phyloP scores from a whole-genome alignment of 2,113 vertebrate species.

The Xiphophorus maculatus region DNA sequence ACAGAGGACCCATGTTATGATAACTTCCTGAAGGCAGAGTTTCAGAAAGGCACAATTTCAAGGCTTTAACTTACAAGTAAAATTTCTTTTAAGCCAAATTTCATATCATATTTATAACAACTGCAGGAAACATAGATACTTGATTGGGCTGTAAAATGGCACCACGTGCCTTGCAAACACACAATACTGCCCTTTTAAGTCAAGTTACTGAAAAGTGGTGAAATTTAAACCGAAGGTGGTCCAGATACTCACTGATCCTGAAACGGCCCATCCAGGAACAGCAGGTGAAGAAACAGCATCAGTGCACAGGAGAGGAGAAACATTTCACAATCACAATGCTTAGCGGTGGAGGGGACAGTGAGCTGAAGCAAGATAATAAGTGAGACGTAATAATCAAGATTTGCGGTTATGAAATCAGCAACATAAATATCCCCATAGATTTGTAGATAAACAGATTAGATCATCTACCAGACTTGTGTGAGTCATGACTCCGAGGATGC shows the following conservation, averaged over 20 bases:
- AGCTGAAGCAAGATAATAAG: not conserved
- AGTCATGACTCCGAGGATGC: not conserved
- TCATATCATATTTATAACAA: no score
- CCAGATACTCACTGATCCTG: slow-evolving; percentile 8
- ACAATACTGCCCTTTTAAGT: no score
- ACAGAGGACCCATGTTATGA: not conserved
- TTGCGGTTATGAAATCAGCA: not conserved
- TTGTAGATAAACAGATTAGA: slow-evolving; percentile 21
- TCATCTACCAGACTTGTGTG: not conserved
- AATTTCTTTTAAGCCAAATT: no score
- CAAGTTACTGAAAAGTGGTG: slow-evolving; percentile 1
- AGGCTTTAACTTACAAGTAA: no score
- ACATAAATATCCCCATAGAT: slow-evolving; percentile 6
- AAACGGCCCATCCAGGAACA: not conserved
- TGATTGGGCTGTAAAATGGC: no score
- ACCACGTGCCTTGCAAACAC: no score
- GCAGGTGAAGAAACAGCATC: slow-evolving; percentile 19
- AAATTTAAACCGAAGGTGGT: slow-evolving; percentile 18
- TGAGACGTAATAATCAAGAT: not conserved
- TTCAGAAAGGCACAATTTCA: no score
- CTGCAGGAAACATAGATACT: no score
- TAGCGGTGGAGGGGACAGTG: not conserved
- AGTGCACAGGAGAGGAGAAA: not conserved
- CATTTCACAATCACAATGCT: not conserved
- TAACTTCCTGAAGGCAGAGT: no score